Percentiles rank a stretch among this genome's conserved stretches.
Conservation (phyloP, 2,797 vertebrate genomes). For the Pipistrellus pygmaeus region DNA sequence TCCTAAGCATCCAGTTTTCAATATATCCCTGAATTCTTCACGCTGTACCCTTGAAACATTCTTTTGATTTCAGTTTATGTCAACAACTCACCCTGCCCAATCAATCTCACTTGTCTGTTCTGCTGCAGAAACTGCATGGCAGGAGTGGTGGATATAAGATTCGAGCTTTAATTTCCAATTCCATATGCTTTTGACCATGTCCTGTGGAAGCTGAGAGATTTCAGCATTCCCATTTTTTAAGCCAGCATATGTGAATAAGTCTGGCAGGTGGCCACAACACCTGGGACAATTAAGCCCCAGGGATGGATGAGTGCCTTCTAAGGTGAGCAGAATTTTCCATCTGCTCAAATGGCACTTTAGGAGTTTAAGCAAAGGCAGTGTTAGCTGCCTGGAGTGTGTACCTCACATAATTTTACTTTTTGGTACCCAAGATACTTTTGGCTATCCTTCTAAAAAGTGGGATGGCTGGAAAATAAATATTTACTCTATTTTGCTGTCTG, state of each 20-base stretch:
- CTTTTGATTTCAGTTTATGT: background rate
- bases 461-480: conserved; percentile 50
- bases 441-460: background rate
- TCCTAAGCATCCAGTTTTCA: background rate
- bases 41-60: background rate
- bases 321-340: conserved; percentile 72
- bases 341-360: conserved; percentile 54
- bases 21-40: background rate
- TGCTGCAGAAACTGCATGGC: background rate
- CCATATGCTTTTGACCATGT: background rate
- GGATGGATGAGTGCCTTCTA: conserved; percentile 69
- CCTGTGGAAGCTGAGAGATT: conserved; percentile 56
- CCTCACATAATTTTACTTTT: conserved; percentile 1
- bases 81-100: background rate
- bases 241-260: conserved; percentile 62
- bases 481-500: background rate
- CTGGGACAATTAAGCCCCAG: conserved; percentile 78
- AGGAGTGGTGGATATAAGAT: background rate
- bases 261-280: conserved; percentile 79
- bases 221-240: conserved; percentile 49
- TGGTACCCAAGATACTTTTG: background rate
- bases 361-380: background rate
- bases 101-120: conserved; percentile 23
- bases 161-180: conserved; percentile 53
- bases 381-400: background rate